Evolutionary conservation across 2,797 vertebrate genomes (phyloP), one percentile per base, ranked within the genome.

Genomic region (Limnodromus scolopaceus): DNA sequence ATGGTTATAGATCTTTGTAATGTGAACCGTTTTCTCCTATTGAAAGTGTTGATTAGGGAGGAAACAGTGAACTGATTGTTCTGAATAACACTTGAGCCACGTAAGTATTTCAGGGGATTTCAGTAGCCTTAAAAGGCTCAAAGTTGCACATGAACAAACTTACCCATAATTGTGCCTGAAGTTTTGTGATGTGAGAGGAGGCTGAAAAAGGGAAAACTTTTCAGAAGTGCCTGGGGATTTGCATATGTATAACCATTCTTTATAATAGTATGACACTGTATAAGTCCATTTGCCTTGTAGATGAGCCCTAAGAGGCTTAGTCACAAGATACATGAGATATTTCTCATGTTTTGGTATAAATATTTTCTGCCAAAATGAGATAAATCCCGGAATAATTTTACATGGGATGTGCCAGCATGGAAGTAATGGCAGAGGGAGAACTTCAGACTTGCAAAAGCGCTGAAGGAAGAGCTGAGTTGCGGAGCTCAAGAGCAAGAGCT

Each of bases 91-190:
- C 51, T 90, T 74, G 66, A 94, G 90, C 94, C 45, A 60, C 63
- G 48, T 95, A 92, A 92, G 92, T 95, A 88, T 96, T 93, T 96
- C 60, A 90, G 72, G 38, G 76, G 84, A 91, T 94, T 97, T 89
- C 51, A 80, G 77, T 25, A 64, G 89, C 84, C 86, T 80, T 93
- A 70, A 82, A 92, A 95, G 77, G 75, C 86, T 94, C 54, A 30
- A 70, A 87, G 55, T 45, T 88, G 94, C 78, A 77, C 63, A 77
- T 30, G 70, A 95, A 45, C 75, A 72, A 95, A 95, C 63, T 87
- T 66, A 76, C 9, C 69, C 23, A 3, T 80, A 89, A 89, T 49
- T 5, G 2, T 69, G 66, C 30, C 28, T 91, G 72, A 54, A 65
- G 66, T 84, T 90, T 54, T 82, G 70, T 93, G 55, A 43, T 69